Evolutionary conservation across 2,797 vertebrate genomes (phyloP).

Genomic region (Peromyscus attwateri): DNA sequence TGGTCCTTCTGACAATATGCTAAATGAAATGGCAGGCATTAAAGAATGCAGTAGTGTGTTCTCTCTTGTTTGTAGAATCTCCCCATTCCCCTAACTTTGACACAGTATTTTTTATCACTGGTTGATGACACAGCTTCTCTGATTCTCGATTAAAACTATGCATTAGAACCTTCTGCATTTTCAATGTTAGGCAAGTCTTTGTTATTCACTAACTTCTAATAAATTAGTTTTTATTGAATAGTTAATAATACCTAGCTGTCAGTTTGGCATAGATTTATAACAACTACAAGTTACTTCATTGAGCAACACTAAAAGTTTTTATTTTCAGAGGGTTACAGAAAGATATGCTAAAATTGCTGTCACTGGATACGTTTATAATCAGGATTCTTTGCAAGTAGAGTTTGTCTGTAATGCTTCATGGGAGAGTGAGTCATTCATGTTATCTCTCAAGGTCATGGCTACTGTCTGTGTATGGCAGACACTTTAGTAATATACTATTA

Average conservation of each 20-base stretch:
- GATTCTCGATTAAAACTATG: neutral
- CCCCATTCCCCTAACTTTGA: neutral
- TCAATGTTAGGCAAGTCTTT: neutral
- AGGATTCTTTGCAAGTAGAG: neutral
- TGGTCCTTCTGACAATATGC: neutral
- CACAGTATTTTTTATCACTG: neutral
- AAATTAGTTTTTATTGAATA: neutral
- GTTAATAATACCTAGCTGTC: neutral
- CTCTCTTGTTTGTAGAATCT: neutral
- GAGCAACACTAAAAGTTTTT: neutral
- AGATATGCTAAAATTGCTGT: neutral
- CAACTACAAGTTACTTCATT: neutral
- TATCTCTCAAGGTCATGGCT: conserved; percentile 60
- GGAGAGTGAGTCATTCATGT: neutral
- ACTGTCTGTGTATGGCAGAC: neutral
- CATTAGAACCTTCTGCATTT: neutral
- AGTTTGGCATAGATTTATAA: neutral
- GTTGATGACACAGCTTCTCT: neutral
- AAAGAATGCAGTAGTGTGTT: neutral
- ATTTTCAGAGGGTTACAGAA: conserved; percentile 19
- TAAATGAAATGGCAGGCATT: neutral
- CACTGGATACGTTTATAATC: neutral
- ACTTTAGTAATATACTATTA: conserved; percentile 51
- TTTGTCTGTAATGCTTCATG: neutral
- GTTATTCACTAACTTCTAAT: neutral